Conservation (phyloP, 2,797 vertebrate species). For the Sphaeramia orbicularis region DNA sequence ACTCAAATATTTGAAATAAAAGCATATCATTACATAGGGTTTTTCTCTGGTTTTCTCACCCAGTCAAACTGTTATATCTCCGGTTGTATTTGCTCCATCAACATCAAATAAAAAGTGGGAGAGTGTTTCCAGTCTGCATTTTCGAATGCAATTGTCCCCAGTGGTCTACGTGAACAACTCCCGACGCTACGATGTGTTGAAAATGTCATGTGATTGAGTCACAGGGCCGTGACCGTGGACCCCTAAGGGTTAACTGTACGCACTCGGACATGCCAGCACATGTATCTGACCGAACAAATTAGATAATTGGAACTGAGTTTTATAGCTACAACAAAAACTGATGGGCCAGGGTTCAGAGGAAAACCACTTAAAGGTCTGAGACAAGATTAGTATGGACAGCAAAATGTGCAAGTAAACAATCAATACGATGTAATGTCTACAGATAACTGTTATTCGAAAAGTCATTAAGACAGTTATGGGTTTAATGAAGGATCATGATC, state of each 20-base stretch:
- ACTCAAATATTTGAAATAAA: no score
- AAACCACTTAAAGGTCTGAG: slow-evolving; percentile 3
- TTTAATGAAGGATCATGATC: slow-evolving; percentile 2
- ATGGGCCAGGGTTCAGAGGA: neutral
- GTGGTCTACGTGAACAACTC: no score
- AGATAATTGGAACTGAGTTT: neutral
- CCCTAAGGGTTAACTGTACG: slow-evolving; percentile 33
- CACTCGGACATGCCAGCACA: neutral
- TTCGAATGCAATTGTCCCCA: no score
- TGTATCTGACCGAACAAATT: neutral
- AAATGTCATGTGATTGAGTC: no score
- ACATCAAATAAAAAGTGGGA: no score
- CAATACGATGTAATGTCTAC: neutral
- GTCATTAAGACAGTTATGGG: slow-evolving; percentile 1
- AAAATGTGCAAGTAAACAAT: slow-evolving; percentile 9
- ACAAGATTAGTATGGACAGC: neutral
- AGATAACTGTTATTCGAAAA: neutral
- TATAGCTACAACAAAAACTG: slow-evolving; percentile 1
- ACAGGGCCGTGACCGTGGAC: no score
- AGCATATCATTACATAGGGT: no score
- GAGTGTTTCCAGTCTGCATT: no score
- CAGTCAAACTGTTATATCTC: no score
- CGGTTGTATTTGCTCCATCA: no score
- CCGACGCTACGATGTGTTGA: no score
- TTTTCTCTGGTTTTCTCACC: no score